phyloP scores from a whole-genome alignment of 2,888 invertebrate species.

The Epinotia ramella region DNA sequence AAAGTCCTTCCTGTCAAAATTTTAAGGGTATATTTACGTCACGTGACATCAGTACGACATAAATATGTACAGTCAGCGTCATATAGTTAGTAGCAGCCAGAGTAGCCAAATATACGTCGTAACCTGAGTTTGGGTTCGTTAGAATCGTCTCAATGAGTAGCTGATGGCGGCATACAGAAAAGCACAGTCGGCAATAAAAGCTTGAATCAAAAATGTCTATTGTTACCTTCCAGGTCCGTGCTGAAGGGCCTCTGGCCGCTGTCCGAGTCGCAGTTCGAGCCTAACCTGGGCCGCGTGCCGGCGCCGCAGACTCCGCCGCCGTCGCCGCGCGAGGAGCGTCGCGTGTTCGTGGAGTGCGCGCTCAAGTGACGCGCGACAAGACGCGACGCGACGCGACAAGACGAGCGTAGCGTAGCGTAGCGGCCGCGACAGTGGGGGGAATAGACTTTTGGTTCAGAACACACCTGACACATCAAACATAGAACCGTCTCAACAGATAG shows the following conservation, averaged over 20 bases:
- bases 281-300: constrained; percentile 52
- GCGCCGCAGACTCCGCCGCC: constrained; percentile 49
- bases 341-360: constrained; percentile 79
- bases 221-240: constrained; percentile 71
- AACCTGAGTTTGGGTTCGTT: no score
- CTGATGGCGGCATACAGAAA: no score
- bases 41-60: no score
- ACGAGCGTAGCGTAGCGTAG: neutral
- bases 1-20: no score
- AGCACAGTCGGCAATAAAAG: neutral
- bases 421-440: neutral
- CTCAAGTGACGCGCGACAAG: constrained; percentile 71
- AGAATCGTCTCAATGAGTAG: no score
- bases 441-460: neutral
- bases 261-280: constrained; percentile 81
- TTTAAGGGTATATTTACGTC: no score
- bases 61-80: no score
- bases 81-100: no score
- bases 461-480: no score
- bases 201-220: neutral
- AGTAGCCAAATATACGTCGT: no score
- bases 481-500: no score
- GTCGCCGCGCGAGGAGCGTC: constrained; percentile 48
- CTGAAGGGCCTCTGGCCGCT: constrained; percentile 86
- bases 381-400: no score